Percentiles rank a stretch among this genome's conserved stretches.
Evolutionary conservation across 2,113 vertebrate genomes (phyloP).

Genomic region (Brachyhypopomus gauderio): DNA sequence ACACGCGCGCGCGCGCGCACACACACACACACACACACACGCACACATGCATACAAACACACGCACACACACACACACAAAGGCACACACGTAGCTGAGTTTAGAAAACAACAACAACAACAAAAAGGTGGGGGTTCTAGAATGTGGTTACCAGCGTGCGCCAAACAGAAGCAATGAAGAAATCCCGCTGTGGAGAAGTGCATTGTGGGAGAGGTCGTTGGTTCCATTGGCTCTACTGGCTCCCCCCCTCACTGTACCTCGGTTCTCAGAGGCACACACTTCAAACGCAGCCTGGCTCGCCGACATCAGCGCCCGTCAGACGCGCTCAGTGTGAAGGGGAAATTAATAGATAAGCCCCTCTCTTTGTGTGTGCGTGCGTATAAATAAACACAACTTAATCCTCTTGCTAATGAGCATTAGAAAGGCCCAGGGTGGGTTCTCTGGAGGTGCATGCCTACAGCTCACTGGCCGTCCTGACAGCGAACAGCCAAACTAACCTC

Average conservation of each 20-base stretch:
- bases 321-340: constrained; percentile 49
- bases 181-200: not conserved
- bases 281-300: constrained; percentile 50
- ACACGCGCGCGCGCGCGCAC: constrained; percentile 15
- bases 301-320: constrained; percentile 48
- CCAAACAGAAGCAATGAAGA: not conserved
- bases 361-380: constrained; percentile 40
- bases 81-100: not conserved
- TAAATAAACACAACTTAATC: constrained; percentile 70
- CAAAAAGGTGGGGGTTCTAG: not conserved
- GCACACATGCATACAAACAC: not conserved
- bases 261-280: constrained; percentile 47
- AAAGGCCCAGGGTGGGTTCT: constrained; percentile 57
- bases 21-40: not conserved
- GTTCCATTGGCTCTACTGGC: not conserved
- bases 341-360: constrained; percentile 61
- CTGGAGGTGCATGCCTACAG: constrained; percentile 46
- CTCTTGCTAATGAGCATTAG: constrained; percentile 70
- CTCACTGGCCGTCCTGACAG: not conserved
- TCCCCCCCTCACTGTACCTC: constrained; percentile 29
- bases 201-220: constrained; percentile 7
- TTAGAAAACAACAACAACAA: too few species aligned
- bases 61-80: constrained; percentile 21
- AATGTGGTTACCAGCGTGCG: not conserved
- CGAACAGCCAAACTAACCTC: not conserved